These are phyloP conservation scores for Drosophila aff. DNA, from an alignment of 1,140 invertebrate genomes.

Conservation along the genomic window DNA sequence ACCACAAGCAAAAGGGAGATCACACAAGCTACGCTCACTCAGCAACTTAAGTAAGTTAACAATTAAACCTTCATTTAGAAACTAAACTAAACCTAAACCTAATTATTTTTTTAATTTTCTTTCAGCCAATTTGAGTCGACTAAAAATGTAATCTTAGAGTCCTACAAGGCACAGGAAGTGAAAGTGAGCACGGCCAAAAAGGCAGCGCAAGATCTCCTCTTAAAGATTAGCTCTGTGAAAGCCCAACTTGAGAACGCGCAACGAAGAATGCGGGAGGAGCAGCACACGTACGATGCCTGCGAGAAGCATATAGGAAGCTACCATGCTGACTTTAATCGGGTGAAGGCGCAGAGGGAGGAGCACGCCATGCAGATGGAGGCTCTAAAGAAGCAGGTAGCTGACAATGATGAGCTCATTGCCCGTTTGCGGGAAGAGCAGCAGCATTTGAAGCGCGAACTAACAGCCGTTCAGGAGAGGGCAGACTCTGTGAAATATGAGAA, in stretches of 20 bases:
- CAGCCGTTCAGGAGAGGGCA: conserved; percentile 30
- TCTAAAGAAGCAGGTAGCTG: conserved; percentile 41
- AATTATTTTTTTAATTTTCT: not conserved
- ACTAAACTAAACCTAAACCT: not conserved
- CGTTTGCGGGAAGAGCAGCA: conserved; percentile 47
- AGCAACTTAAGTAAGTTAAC: conserved; percentile 52
- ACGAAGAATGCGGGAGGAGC: conserved; percentile 58
- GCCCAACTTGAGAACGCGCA: conserved; percentile 47
- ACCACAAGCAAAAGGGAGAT: conserved; percentile 54
- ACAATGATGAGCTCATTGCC: conserved; percentile 41
- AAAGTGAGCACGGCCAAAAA: conserved; percentile 25
- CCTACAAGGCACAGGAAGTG: conserved; percentile 37
- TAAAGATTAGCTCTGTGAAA: conserved; percentile 12
- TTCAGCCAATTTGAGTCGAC: conserved; percentile 22
- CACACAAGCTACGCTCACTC: conserved; percentile 41
- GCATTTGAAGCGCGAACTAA: conserved; percentile 36
- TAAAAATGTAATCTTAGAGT: conserved; percentile 29
- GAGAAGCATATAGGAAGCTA: conserved; percentile 62
- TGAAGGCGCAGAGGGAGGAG: conserved; percentile 43
- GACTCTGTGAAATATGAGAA: conserved; percentile 35
- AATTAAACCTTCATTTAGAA: not conserved
- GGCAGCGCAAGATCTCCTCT: conserved; percentile 28
- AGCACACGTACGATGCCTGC: conserved; percentile 49
- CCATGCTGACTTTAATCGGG: conserved; percentile 50
- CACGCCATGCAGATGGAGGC: conserved; percentile 32